phyloP scores from a whole-genome alignment of 2,797 vertebrate genomes.

The Anguilla megastoma region DNA sequence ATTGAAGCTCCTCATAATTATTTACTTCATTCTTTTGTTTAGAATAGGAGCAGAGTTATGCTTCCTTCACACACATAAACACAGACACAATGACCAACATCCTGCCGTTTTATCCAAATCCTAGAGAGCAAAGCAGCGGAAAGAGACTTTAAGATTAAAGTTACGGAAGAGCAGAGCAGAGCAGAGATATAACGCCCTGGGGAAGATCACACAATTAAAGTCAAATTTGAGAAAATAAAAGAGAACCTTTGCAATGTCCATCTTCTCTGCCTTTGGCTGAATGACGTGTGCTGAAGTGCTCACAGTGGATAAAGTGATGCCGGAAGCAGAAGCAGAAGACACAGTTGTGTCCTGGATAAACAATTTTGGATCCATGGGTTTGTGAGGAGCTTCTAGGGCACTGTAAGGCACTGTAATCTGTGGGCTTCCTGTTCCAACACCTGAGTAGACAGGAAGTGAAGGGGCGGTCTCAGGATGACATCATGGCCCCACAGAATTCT shows the following conservation, averaged over 20 bases:
- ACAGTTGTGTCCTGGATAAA: neutral
- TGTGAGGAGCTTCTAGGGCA: conserved; percentile 23
- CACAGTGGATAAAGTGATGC: neutral
- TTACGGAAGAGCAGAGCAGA: neutral
- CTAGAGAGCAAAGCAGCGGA: neutral
- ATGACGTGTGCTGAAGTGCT: neutral
- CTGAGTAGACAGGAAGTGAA: conserved; percentile 12
- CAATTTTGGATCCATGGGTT: conserved; percentile 2
- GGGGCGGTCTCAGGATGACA: neutral
- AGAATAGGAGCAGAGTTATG: neutral
- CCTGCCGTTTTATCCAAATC: neutral
- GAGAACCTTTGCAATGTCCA: neutral
- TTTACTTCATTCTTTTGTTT: neutral
- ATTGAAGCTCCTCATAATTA: neutral
- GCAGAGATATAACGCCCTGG: neutral
- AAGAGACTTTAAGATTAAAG: neutral
- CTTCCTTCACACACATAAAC: neutral
- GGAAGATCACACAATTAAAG: neutral
- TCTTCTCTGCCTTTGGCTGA: neutral
- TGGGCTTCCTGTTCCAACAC: conserved; percentile 29
- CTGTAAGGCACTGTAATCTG: too few relatives aligned
- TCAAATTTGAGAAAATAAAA: neutral
- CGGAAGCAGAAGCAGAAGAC: neutral
- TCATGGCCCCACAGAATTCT: conserved; percentile 29
- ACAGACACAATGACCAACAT: neutral